Conservation (phyloP, 2,888 invertebrate genomes). For the Drosophila silvestris region DNA sequence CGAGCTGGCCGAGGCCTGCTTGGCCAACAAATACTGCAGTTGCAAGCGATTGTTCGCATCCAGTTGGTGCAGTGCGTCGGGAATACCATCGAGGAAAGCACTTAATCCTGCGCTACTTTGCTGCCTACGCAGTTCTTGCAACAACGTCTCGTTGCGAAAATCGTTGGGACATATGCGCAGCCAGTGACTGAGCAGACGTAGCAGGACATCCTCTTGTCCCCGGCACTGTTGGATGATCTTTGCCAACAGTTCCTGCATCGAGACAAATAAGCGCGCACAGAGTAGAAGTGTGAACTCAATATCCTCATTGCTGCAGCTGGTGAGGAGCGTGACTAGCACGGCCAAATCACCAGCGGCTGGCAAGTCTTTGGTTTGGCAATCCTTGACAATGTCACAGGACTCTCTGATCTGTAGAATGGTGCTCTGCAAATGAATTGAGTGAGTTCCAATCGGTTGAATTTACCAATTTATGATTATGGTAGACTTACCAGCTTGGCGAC, state of each 20-base stretch:
- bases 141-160: conserved; percentile 96
- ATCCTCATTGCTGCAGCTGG: conserved; percentile 87
- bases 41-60: conserved; percentile 85
- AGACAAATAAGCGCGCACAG: conserved; percentile 50
- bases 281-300: conserved; percentile 89
- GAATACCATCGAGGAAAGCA: conserved; percentile 87
- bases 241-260: conserved; percentile 93
- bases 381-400: conserved; percentile 28
- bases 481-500: conserved; percentile 51
- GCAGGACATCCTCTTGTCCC: conserved; percentile 83
- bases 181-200: conserved; percentile 92
- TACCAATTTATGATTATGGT: background rate
- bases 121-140: conserved; percentile 94
- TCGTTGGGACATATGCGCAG: conserved; percentile 97
- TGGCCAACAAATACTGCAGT: conserved; percentile 63
- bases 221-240: conserved; percentile 89
- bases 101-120: conserved; percentile 87
- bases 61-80: conserved; percentile 23
- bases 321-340: conserved; percentile 44
- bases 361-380: conserved; percentile 65
- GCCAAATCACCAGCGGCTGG: conserved; percentile 53
- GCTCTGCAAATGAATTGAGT: conserved; percentile 40
- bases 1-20: conserved; percentile 59
- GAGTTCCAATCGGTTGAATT: background rate
- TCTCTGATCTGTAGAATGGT: conserved; percentile 58